phyloP scores from a whole-genome alignment of 2,888 invertebrate genomes.

The Geotrupes spiniger region DNA sequence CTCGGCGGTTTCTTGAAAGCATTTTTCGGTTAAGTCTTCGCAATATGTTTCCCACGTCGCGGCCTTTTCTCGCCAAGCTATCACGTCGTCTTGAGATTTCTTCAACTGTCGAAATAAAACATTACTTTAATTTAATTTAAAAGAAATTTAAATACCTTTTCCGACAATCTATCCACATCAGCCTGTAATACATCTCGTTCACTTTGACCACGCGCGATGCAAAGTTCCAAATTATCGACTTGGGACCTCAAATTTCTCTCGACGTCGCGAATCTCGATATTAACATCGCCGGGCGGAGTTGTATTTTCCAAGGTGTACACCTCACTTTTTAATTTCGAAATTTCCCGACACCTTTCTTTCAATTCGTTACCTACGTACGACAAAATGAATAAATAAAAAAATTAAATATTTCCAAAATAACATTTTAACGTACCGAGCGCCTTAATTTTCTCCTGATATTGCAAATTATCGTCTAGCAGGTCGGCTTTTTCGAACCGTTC shows the following conservation, averaged over 20 bases:
- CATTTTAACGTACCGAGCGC: constrained; percentile 51
- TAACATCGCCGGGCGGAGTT: constrained; percentile 41
- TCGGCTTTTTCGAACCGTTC: constrained; percentile 63
- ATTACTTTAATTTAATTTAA: constrained; percentile 44
- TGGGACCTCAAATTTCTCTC: constrained; percentile 46
- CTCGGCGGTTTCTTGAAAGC: constrained; percentile 54
- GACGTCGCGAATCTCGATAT: constrained; percentile 24
- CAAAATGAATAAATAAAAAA: constrained; percentile 7
- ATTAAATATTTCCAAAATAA: constrained; percentile 8
- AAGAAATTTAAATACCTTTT: constrained; percentile 51
- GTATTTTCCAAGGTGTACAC: constrained; percentile 37
- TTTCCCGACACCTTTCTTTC: constrained; percentile 45
- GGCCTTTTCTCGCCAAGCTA: constrained; percentile 40
- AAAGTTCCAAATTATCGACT: constrained; percentile 55
- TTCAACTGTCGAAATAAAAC: constrained; percentile 35
- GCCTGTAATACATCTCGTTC: constrained; percentile 55
- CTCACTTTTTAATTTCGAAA: constrained; percentile 45
- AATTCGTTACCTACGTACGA: constrained; percentile 41
- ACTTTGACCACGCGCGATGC: constrained; percentile 54
- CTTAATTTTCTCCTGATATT: constrained; percentile 54
- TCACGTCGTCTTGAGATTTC: constrained; percentile 50
- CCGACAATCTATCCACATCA: constrained; percentile 53
- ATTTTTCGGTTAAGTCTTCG: constrained; percentile 34
- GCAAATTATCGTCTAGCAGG: constrained; percentile 58
- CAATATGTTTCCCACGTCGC: constrained; percentile 37